phyloP scores from a whole-genome alignment of 2,797 vertebrate genomes.

The Lindbergichthys nudifrons region DNA sequence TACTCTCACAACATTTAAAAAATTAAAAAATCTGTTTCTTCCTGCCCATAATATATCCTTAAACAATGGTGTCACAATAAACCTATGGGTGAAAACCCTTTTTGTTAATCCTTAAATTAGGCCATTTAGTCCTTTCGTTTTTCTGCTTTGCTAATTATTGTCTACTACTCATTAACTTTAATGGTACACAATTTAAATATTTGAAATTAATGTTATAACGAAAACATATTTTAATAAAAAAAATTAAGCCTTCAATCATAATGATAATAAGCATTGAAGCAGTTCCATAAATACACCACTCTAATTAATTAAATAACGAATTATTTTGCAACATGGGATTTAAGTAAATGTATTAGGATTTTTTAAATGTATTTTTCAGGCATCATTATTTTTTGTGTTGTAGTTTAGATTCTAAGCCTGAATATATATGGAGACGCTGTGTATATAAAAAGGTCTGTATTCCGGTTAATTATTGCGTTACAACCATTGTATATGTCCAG shows the following conservation, averaged over 20 bases:
- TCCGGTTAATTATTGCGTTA: conserved; percentile 6
- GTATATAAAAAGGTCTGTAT: neutral
- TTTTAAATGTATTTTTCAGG: neutral
- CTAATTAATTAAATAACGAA: neutral
- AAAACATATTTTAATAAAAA: neutral
- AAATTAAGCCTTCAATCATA: neutral
- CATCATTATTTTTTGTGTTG: neutral
- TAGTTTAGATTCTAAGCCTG: neutral
- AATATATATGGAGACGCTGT: neutral
- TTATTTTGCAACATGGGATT: neutral
- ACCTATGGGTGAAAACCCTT: neutral
- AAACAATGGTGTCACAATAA: neutral
- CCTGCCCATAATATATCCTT: neutral
- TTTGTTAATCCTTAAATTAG: neutral
- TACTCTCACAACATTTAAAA: neutral
- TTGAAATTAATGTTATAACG: neutral
- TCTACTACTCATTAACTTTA: neutral
- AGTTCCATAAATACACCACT: neutral
- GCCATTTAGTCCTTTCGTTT: neutral
- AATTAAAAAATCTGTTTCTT: accelerated
- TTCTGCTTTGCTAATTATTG: neutral
- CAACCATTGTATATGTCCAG: conserved; percentile 41
- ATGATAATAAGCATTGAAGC: neutral
- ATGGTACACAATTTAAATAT: neutral
- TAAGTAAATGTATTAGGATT: neutral